A percentile compares a stretch with the other conserved stretches of the same genome.
phyloP scores from a whole-genome alignment of 2,113 vertebrate genomes.

The Numenius arquata region DNA sequence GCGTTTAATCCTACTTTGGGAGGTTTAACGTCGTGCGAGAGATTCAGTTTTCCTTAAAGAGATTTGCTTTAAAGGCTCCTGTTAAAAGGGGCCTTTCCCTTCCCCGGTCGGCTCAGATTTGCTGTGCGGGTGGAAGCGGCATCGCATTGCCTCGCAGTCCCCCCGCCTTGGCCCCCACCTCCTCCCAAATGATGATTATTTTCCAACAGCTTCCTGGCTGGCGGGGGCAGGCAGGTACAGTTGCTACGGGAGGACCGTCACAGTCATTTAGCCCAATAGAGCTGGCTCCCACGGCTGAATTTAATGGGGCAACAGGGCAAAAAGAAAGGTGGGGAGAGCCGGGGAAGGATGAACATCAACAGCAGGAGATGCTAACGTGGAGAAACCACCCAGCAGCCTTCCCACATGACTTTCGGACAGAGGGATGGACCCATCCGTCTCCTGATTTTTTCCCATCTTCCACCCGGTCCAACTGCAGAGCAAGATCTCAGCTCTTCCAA shows the following conservation, averaged over 20 bases:
- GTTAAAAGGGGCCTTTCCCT: background rate
- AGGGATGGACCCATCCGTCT: fast-evolving
- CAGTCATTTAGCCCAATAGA: background rate
- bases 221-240: background rate
- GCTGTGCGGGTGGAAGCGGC: background rate
- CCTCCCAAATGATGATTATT: background rate
- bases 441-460: background rate
- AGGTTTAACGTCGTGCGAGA: background rate
- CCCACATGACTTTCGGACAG: fast-evolving
- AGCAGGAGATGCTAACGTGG: background rate
- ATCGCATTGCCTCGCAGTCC: background rate
- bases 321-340: background rate
- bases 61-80: background rate
- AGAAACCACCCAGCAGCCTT: background rate
- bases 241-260: background rate
- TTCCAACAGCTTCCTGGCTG: background rate
- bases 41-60: background rate
- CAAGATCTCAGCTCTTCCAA: fast-evolving
- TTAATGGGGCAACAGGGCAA: background rate
- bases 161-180: background rate
- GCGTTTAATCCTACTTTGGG: background rate
- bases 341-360: too few species aligned
- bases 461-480: fast-evolving
- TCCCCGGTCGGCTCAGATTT: background rate
- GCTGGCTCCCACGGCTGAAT: background rate